Evolutionary conservation across 1,140 invertebrate species (phyloP), one percentile per base, ranked within the genome.

Genomic region (Nomia melanderi): DNA sequence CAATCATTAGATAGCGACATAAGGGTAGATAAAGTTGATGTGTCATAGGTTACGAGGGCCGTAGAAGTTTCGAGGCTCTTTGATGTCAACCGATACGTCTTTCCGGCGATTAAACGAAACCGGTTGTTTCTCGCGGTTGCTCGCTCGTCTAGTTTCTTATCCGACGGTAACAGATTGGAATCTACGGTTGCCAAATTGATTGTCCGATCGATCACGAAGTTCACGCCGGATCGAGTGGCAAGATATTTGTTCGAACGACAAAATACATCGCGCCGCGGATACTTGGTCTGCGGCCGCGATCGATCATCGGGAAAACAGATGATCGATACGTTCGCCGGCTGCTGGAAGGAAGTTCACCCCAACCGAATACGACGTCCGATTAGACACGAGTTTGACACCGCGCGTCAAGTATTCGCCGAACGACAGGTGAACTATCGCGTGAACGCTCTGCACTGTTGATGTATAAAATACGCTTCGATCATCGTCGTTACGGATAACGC

Each of bases 131-230:
- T 54, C 81, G 74, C 64, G 67, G 47, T 41, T 39, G 23, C 66
- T 67, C 71, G 27, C 57, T 78, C 66, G 57, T 67, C 47, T 53
- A 75, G 75, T 78, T 78, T 83, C 70, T 75, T 70, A 76, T 44
- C 67, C 56, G 81, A 60, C 77, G 75, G 81, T 79, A 84, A 84
- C 82, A 84, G 82, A 84, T 83, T 80, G 82, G 81, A 78, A 83
- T 57, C 82, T 65, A 83, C 77, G 72, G 71, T 83, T 83, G 82
- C 82, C 70, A 75, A 84, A 84, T 84, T 81, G 78, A 84, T 84
- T 81, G 83, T 84, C 64, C 83, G 73, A 84, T 84, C 83, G 83
- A 84, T 84, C 83, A 84, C 72, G 70, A 84, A 84, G 78, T 84
- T 84, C 78, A 67, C 73, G 70, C 73, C 66, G 74, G 77, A 84